These are phyloP conservation scores for Mesoligia furuncula DNA, from an alignment of 2,888 invertebrate species.

Conservation along the genomic window DNA sequence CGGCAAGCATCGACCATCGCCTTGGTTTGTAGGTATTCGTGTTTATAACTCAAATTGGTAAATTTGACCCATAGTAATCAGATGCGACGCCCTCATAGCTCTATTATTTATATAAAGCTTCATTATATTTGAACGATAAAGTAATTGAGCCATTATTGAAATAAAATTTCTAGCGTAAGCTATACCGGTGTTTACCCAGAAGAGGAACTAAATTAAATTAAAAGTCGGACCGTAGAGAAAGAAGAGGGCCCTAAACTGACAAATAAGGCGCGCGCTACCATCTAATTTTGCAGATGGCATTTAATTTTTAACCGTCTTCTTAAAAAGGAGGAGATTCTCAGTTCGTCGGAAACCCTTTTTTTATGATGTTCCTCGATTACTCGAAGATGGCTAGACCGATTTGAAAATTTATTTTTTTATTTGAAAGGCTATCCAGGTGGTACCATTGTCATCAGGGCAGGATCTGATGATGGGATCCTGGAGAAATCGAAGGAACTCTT, in stretches of 20 bases:
- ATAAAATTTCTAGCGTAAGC: not conserved
- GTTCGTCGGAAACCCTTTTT: too few relatives aligned
- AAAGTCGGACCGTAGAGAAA: slow-evolving; percentile 17
- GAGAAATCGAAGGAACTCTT: too few relatives aligned
- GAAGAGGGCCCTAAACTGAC: not conserved
- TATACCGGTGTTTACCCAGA: slow-evolving; percentile 6
- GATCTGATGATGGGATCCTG: too few relatives aligned
- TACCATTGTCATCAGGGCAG: too few relatives aligned
- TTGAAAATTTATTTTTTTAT: too few relatives aligned
- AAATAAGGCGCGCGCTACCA: not conserved
- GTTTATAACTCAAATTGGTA: slow-evolving; percentile 29
- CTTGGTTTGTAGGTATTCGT: slow-evolving; percentile 44
- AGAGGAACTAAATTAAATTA: slow-evolving; percentile 12
- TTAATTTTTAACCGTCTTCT: not conserved
- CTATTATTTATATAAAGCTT: not conserved
- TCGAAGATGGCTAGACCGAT: too few relatives aligned
- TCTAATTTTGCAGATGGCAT: not conserved
- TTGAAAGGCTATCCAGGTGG: too few relatives aligned
- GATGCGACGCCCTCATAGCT: slow-evolving; percentile 11
- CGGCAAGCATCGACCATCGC: slow-evolving; percentile 36
- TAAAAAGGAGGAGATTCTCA: too few relatives aligned
- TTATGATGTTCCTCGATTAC: too few relatives aligned
- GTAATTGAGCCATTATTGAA: slow-evolving; percentile 26
- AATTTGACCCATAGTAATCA: slow-evolving; percentile 24
- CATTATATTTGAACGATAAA: slow-evolving; percentile 34